A percentile compares a stretch with the other conserved stretches of the same genome.
Conservation (phyloP, 2,888 invertebrate species). For the Copidosoma aretas region DNA sequence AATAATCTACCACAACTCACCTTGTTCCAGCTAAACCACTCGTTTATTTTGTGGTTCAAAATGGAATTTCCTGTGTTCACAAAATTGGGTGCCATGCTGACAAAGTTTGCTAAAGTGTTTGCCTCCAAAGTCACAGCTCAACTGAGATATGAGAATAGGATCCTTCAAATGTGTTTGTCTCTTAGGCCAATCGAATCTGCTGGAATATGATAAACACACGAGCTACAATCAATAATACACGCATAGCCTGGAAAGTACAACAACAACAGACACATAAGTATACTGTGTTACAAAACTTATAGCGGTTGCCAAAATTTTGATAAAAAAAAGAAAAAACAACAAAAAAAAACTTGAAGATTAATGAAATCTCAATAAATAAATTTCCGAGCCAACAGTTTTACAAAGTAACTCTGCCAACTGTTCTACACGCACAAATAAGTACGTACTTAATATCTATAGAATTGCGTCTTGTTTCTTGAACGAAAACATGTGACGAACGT, state of each 20-base stretch:
- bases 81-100: slow-evolving; percentile 39
- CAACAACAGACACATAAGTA: too few relatives aligned
- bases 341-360: neutral
- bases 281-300: slow-evolving; percentile 5
- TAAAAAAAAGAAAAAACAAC: too few relatives aligned
- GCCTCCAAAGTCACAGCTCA: slow-evolving; percentile 18
- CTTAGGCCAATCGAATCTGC: slow-evolving; percentile 11
- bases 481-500: too few relatives aligned
- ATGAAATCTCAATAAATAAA: too few relatives aligned
- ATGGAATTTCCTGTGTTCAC: slow-evolving; percentile 65
- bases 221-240: slow-evolving; percentile 11
- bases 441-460: too few relatives aligned
- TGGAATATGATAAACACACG: slow-evolving; percentile 27
- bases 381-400: too few relatives aligned
- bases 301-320: slow-evolving; percentile 4
- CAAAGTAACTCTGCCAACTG: too few relatives aligned
- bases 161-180: neutral
- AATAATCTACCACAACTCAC: too few relatives aligned
- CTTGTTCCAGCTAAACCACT: slow-evolving; percentile 80
- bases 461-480: too few relatives aligned
- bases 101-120: neutral
- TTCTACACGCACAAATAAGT: too few relatives aligned
- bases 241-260: neutral
- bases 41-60: slow-evolving; percentile 72
- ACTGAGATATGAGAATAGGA: slow-evolving; percentile 14